These are phyloP conservation scores for Lagorchestes hirsutus DNA, from an alignment of 2,797 vertebrate species.

Conservation along the genomic window DNA sequence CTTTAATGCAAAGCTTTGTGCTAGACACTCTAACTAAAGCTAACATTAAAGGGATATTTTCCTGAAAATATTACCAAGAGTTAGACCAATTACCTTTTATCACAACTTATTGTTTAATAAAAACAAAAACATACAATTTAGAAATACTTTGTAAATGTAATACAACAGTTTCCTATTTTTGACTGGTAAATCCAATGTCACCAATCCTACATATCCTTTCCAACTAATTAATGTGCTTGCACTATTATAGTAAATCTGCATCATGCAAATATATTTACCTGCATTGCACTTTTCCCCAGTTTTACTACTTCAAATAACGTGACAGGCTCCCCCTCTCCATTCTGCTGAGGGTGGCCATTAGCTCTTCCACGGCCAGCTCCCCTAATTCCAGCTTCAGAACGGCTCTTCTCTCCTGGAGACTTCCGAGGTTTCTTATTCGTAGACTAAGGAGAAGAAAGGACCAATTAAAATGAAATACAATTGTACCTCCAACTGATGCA, in stretches of 20 bases:
- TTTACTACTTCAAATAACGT: constrained; percentile 99
- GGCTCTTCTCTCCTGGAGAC: constrained; percentile 92
- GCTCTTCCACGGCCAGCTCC: constrained; percentile 91
- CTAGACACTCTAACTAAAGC: neutral
- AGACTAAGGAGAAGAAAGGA: constrained; percentile 84
- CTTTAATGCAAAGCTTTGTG: neutral
- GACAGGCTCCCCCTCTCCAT: constrained; percentile 96
- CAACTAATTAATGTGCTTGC: neutral
- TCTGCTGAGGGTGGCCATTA: constrained; percentile 96
- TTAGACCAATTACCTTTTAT: neutral
- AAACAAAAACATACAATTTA: neutral
- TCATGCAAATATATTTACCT: constrained; percentile 88
- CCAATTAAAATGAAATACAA: constrained; percentile 7
- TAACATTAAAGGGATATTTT: neutral
- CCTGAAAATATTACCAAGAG: neutral
- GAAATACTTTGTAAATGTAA: neutral
- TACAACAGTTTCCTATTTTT: neutral
- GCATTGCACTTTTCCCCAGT: constrained; percentile 99
- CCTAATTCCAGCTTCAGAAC: constrained; percentile 87
- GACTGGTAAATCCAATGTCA: neutral
- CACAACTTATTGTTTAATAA: neutral
- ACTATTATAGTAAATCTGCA: neutral
- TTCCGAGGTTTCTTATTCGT: constrained; percentile 97
- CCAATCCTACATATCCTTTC: neutral
- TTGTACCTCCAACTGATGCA: neutral